phyloP scores from a whole-genome alignment of 2,888 invertebrate species.

The Rotaria sp. region DNA sequence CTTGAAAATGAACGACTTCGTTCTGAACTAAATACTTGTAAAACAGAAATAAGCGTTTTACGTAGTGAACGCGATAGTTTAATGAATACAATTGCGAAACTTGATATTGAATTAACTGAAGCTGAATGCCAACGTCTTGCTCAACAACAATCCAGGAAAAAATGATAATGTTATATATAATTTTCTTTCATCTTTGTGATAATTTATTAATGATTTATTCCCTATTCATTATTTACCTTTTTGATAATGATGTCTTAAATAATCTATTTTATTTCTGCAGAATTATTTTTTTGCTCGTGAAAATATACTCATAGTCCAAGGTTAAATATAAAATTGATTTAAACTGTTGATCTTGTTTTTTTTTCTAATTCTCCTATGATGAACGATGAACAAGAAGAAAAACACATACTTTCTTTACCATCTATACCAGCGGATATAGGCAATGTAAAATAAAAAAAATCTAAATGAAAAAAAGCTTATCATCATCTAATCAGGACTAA shows the following conservation, averaged over 20 bases:
- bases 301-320: too few species aligned
- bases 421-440: neutral
- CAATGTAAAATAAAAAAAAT: neutral
- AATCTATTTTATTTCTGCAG: neutral
- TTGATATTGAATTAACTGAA: neutral
- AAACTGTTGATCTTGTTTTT: too few species aligned
- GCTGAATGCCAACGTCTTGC: neutral
- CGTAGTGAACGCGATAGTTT: constrained; percentile 12
- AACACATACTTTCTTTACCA: neutral
- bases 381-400: neutral
- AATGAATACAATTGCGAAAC: neutral
- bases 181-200: neutral
- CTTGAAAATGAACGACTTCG: neutral
- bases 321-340: too few species aligned
- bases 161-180: neutral
- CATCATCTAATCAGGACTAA: neutral
- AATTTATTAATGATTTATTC: neutral
- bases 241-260: neutral
- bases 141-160: neutral
- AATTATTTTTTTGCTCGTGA: too few species aligned
- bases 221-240: too few species aligned
- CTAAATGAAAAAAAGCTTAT: neutral
- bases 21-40: neutral
- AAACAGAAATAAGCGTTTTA: neutral
- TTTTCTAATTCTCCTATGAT: too few species aligned